A percentile compares a stretch with the other conserved stretches of the same genome.
Evolutionary conservation across 2,888 invertebrate species (phyloP).

Genomic region (Hirudinaria manillensis): DNA sequence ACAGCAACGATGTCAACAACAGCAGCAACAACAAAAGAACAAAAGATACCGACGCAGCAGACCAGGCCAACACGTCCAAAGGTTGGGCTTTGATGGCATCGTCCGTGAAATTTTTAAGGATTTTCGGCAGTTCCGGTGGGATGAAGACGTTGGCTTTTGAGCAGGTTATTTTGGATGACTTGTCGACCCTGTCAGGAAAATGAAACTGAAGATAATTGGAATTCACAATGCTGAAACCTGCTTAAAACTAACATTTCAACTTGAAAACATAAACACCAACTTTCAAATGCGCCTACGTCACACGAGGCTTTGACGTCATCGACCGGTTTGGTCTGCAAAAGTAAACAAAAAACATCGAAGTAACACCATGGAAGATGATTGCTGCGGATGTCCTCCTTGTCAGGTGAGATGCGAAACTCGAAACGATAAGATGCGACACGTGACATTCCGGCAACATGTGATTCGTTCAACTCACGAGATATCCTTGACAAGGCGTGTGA

Average conservation of each 20-base stretch:
- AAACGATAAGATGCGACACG: no score
- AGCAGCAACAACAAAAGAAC: not conserved
- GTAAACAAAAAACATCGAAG: no score
- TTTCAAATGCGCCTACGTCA: no score
- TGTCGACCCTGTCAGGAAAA: slow-evolving; percentile 3
- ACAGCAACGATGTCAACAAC: no score
- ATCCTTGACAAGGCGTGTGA: no score
- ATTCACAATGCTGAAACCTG: not conserved
- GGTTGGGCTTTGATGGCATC: slow-evolving; percentile 86
- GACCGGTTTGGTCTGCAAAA: no score
- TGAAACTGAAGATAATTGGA: not conserved
- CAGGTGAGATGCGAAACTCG: no score
- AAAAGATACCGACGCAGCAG: slow-evolving; percentile 56
- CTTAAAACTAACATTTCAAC: not conserved
- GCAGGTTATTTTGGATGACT: not conserved
- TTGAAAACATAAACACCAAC: not conserved
- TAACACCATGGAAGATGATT: no score
- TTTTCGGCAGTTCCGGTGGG: slow-evolving; percentile 73
- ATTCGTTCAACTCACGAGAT: no score
- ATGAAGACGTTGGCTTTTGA: slow-evolving; percentile 48
- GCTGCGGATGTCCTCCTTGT: no score
- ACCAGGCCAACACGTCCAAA: slow-evolving; percentile 76
- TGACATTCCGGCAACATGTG: no score
- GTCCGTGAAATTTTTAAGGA: slow-evolving; percentile 79
- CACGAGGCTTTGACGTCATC: no score